These are phyloP conservation scores for Drosophila ambigua DNA, from an alignment of 1,140 invertebrate species.

Conservation along the genomic window DNA sequence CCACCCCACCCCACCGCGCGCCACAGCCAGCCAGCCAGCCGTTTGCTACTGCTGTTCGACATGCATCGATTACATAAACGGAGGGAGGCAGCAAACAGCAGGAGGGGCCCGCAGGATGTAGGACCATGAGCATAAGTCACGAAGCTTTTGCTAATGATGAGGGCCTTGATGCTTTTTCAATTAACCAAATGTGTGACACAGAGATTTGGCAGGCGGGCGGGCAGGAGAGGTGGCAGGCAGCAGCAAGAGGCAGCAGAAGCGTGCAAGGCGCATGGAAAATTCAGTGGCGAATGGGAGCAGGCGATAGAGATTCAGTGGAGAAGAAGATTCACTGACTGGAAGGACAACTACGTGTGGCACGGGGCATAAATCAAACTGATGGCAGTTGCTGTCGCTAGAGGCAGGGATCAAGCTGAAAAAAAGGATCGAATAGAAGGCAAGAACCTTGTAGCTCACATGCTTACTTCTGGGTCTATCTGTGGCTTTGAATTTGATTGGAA, in stretches of 20 bases:
- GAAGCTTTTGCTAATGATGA: conserved; percentile 79
- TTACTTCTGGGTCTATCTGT: no score
- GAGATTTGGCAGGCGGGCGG: conserved; percentile 15
- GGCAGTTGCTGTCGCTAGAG: background rate
- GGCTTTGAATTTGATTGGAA: no score
- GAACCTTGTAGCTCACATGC: no score
- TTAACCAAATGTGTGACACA: conserved; percentile 72
- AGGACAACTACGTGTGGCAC: conserved; percentile 27
- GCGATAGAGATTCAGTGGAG: no score
- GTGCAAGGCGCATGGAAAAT: no score
- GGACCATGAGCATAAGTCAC: conserved; percentile 66
- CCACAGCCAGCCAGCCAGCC: no score
- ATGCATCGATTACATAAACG: conserved; percentile 80
- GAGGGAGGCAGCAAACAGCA: conserved; percentile 7
- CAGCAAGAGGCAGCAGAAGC: background rate
- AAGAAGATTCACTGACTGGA: conserved; percentile 5
- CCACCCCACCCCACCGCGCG: no score
- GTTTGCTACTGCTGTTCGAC: conserved; percentile 67
- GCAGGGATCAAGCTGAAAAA: no score
- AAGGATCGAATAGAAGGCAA: no score
- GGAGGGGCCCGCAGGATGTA: conserved; percentile 5
- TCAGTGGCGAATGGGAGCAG: no score
- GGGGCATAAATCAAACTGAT: conserved; percentile 44
- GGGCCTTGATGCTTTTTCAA: conserved; percentile 78
- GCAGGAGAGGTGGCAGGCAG: background rate